Percentiles rank a stretch among this genome's conserved stretches.
Evolutionary conservation across 2,888 invertebrate species (phyloP).

Genomic region (Athalia circularis): DNA sequence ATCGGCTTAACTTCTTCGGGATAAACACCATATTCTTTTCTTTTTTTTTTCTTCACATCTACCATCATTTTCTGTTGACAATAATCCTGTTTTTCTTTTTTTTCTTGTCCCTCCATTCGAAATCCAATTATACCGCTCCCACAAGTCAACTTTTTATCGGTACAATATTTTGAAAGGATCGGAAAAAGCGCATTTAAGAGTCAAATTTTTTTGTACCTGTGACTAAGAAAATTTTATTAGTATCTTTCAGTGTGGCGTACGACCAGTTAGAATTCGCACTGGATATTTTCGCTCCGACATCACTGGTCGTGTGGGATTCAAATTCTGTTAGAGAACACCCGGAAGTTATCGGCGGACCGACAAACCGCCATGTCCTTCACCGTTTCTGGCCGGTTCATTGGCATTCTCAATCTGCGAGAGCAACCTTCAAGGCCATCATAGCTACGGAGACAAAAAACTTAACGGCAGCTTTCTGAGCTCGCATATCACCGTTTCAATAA

Average conservation of each 20-base stretch:
- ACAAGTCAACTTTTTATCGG: not conserved
- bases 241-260: not conserved
- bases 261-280: not conserved
- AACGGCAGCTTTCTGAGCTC: slow-evolving; percentile 34
- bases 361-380: slow-evolving; percentile 57
- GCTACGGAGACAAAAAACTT: slow-evolving; percentile 21
- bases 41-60: not conserved
- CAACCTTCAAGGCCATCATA: slow-evolving; percentile 65
- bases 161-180: not conserved
- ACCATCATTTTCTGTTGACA: slow-evolving; percentile 1
- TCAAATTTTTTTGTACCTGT: slow-evolving; percentile 8
- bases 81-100: slow-evolving; percentile 3
- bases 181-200: not conserved
- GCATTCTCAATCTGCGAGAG: slow-evolving; percentile 60
- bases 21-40: not conserved
- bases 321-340: slow-evolving; percentile 30
- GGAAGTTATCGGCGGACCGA: slow-evolving; percentile 27
- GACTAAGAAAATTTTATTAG: not conserved
- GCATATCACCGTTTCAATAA: slow-evolving; percentile 1
- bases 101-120: not conserved
- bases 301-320: slow-evolving; percentile 18
- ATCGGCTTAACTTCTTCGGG: slow-evolving; percentile 18
- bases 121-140: slow-evolving; percentile 19
- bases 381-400: slow-evolving; percentile 63
- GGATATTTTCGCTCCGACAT: not conserved